A percentile compares a stretch with the other conserved stretches of the same genome.
Evolutionary conservation across 2,797 vertebrate species (phyloP).

Genomic region (Epinephelus coioides): DNA sequence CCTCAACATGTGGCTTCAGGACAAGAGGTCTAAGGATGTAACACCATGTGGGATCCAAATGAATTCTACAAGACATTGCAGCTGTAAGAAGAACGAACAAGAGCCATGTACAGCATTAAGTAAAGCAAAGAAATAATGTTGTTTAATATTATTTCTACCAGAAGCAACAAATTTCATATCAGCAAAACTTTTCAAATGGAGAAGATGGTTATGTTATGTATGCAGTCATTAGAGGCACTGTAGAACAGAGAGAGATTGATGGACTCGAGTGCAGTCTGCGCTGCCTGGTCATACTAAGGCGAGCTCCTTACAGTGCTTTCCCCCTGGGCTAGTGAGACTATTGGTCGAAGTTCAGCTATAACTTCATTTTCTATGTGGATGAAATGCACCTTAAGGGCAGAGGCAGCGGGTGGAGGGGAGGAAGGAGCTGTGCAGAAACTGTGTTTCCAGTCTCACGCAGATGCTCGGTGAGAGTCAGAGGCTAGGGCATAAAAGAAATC

Average conservation of each 20-base stretch:
- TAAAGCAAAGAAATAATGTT: constrained; percentile 29
- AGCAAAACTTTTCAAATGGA: constrained; percentile 28
- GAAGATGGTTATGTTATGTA: constrained; percentile 54
- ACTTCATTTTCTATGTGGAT: constrained; percentile 97
- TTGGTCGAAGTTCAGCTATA: constrained; percentile 93
- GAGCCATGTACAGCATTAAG: constrained; percentile 12
- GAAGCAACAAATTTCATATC: constrained; percentile 41
- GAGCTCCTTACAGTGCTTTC: constrained; percentile 86
- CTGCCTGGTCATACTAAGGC: constrained; percentile 69
- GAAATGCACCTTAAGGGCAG: constrained; percentile 91
- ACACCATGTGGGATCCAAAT: constrained; percentile 35
- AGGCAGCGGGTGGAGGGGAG: constrained; percentile 65
- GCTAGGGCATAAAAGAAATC: constrained; percentile 82
- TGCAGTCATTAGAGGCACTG: constrained; percentile 67
- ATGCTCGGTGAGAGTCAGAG: constrained; percentile 77
- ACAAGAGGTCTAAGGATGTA: constrained; percentile 42
- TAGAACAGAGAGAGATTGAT: constrained; percentile 80
- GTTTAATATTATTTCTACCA: constrained; percentile 28
- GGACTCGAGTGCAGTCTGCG: constrained; percentile 72
- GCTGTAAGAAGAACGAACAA: constrained; percentile 40
- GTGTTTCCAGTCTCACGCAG: constrained; percentile 71
- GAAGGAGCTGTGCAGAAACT: constrained; percentile 57
- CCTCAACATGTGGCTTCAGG: constrained; percentile 57
- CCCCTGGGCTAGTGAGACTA: constrained; percentile 91
- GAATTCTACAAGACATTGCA: constrained; percentile 44